Conservation (phyloP, 37 sponge, comb jelly and placozoan species). For the Amphimedon queenslandica region DNA sequence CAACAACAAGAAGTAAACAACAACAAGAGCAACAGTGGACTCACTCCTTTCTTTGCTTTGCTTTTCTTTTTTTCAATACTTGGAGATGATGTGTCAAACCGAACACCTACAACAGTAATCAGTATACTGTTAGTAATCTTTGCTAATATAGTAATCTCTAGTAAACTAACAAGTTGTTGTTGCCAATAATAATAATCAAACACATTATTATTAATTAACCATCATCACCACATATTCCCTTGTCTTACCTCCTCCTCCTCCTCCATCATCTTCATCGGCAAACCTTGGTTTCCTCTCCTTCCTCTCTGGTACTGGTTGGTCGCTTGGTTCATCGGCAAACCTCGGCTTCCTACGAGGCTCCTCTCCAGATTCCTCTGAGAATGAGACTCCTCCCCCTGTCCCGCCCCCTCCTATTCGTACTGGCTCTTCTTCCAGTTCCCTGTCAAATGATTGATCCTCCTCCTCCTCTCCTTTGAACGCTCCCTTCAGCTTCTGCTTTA, state of each 20-base stretch:
- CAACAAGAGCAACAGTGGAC: too few species aligned
- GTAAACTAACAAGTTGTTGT: too few species aligned
- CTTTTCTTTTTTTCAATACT: not conserved
- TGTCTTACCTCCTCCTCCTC: not conserved
- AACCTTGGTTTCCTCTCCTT: not conserved
- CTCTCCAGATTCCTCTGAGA: not conserved
- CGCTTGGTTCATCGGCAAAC: constrained; percentile 17
- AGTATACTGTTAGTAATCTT: too few species aligned
- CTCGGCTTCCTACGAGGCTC: too few species aligned
- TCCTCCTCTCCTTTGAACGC: not conserved
- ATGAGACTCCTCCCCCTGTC: not conserved
- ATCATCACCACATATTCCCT: too few species aligned
- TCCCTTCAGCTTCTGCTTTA: too few species aligned
- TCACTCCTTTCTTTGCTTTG: too few species aligned
- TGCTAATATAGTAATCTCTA: too few species aligned
- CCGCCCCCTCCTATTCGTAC: not conserved
- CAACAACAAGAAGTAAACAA: too few species aligned
- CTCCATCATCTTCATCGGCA: not conserved
- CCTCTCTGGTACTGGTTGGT: not conserved
- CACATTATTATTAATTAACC: not conserved
- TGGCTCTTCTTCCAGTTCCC: not conserved
- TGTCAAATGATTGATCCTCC: not conserved
- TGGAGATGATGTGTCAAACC: not conserved
- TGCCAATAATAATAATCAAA: not conserved
- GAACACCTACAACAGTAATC: not conserved